Conservation (phyloP, 2,888 invertebrate species). For the Idaea straminata region DNA sequence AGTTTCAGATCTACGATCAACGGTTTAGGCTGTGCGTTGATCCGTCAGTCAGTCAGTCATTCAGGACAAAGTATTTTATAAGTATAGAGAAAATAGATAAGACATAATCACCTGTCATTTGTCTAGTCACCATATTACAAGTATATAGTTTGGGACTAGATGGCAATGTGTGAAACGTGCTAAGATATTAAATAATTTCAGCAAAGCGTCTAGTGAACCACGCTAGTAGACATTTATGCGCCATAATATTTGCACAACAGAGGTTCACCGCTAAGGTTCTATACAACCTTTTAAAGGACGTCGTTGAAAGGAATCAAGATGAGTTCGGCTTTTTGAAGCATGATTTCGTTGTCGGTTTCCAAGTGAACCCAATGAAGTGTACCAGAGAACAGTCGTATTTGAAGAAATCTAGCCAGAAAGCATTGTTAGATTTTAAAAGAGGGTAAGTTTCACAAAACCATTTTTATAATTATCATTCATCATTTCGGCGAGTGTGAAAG, state of each 20-base stretch:
- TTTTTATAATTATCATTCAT: too few relatives aligned
- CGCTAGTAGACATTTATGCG: conserved; percentile 76
- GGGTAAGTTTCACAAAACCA: conserved; percentile 37
- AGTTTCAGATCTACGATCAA: too few relatives aligned
- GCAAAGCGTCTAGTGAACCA: conserved; percentile 49
- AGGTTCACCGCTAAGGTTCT: conserved; percentile 88
- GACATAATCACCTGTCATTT: too few relatives aligned
- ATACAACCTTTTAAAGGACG: conserved; percentile 82
- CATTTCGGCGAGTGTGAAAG: too few relatives aligned
- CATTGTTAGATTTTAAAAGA: conserved; percentile 69
- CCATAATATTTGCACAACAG: conserved; percentile 86
- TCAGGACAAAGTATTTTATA: too few relatives aligned
- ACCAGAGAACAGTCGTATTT: conserved; percentile 77
- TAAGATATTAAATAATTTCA: conserved; percentile 25
- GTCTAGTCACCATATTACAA: conserved; percentile 4
- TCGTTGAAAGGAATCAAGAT: conserved; percentile 56
- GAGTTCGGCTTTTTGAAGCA: conserved; percentile 81
- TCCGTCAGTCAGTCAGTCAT: too few relatives aligned
- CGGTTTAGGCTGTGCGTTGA: too few relatives aligned
- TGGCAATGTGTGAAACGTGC: too few relatives aligned
- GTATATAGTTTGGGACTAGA: background rate
- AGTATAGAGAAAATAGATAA: too few relatives aligned
- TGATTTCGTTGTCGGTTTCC: conserved; percentile 87
- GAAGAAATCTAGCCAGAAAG: conserved; percentile 77
- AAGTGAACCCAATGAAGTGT: conserved; percentile 77